Conservation (phyloP, 2,113 vertebrate species). For the Spilogale gracilis region DNA sequence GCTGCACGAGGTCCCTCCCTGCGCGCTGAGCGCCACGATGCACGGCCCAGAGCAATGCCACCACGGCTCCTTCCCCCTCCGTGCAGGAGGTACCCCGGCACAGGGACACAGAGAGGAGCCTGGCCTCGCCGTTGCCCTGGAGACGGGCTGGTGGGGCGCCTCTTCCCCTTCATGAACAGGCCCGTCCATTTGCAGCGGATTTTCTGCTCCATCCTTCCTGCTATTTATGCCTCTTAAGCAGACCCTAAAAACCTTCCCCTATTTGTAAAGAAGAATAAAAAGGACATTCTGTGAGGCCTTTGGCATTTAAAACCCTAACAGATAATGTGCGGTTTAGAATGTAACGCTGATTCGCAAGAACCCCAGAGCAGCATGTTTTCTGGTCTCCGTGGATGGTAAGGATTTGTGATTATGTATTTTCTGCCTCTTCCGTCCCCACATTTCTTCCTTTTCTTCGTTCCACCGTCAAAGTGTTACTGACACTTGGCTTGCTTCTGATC, state of each 20-base stretch:
- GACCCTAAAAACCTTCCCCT: conserved; percentile 67
- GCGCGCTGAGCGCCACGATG: rapidly evolving
- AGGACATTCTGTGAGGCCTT: conserved; percentile 74
- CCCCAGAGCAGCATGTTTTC: neutral
- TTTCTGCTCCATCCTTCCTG: conserved; percentile 77
- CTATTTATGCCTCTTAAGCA: conserved; percentile 74
- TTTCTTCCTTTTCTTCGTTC: neutral
- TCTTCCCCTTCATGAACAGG: conserved; percentile 84
- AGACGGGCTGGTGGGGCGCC: conserved; percentile 86
- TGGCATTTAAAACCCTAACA: conserved; percentile 62
- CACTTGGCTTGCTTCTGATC: neutral
- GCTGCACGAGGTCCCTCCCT: neutral
- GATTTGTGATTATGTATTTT: neutral
- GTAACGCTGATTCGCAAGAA: neutral
- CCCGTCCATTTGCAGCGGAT: conserved; percentile 82
- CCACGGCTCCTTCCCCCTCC: conserved; percentile 70
- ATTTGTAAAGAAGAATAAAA: conserved; percentile 69
- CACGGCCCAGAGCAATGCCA: neutral
- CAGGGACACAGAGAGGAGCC: conserved; percentile 81
- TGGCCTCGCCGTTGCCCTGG: conserved; percentile 88
- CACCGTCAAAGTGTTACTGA: neutral
- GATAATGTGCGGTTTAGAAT: neutral
- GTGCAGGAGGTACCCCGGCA: conserved; percentile 79
- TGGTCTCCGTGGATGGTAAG: conserved; percentile 8
- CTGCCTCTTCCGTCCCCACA: neutral